Base-by-base conservation (phyloP, 2,797 vertebrate species). In the Echeneis naucrates region DNA sequence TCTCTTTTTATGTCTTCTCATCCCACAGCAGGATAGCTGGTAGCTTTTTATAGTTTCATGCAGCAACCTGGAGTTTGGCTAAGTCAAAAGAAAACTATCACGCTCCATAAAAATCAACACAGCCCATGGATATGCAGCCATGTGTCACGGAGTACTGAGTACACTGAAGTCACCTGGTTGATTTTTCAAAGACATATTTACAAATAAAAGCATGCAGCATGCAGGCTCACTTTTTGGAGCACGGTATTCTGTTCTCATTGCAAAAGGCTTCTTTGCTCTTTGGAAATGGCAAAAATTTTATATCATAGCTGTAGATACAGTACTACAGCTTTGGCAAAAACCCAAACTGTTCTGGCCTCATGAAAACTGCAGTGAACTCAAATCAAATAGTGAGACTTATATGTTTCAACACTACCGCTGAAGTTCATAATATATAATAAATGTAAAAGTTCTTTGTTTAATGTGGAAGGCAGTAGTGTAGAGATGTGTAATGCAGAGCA, bases 1-100 rank as follows among this genome's bases (percentile, higher is more conserved):
- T 69, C 23, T 66, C 57, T 53, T 59, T 58, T 72, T 32, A 72
- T 64, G 44, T 68, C 74, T 56, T 77, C 38, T 48, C 32, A 58
- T 66, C 21, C 35, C 35, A 67, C 40, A 54, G 50, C 60, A 69
- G 33, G 27, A 35, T 16, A 60, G 56, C 40, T 66, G 64, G 66
- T 50, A 23, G 69, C 4, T 26, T 54, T 73, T 70, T 69, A 53
- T 60, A 55, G 60, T 69, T 69, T 54, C 54, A 37, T 74, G 57
- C 54, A 67, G 35, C 24, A 17, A 51, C n/a, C 64, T 26, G 35
- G 14, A 48, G 47, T 63, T 74, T 66, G 45, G 63, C 52, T 58
- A 52, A 59, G 56, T 75, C 67, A 10, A 62, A 63, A 19, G 38
- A 53, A 42, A 69, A 65, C 42, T 76, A 69, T 69, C 27, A 13